Conservation (phyloP, 2,113 vertebrate species). For the Cynopterus brachyotis region DNA sequence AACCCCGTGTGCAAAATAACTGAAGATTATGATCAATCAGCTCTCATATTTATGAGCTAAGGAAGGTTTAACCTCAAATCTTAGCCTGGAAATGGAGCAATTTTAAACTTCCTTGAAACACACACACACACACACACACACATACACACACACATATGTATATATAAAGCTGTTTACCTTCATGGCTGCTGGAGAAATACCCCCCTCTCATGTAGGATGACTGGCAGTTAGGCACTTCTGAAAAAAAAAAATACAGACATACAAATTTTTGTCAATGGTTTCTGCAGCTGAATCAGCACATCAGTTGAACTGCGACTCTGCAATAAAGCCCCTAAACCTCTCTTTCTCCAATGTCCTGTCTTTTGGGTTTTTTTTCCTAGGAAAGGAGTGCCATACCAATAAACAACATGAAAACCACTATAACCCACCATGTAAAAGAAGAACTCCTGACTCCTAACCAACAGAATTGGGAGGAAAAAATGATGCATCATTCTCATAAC, state of each 20-base stretch:
- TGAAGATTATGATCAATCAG: not conserved
- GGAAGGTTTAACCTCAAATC: not conserved
- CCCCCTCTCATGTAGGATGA: slow-evolving; percentile 91
- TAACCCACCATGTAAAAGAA: not conserved
- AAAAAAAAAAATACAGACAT: slow-evolving; percentile 60
- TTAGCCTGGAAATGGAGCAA: not conserved
- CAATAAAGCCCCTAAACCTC: not conserved
- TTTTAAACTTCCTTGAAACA: not conserved
- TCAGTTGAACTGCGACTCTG: not conserved
- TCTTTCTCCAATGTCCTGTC: not conserved
- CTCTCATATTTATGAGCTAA: not conserved
- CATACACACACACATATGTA: too few species aligned
- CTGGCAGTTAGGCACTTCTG: slow-evolving; percentile 99
- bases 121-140: not conserved
- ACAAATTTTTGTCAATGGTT: not conserved
- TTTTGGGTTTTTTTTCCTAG: not conserved
- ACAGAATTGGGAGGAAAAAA: not conserved
- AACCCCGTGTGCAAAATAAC: not conserved
- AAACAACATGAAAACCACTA: not conserved
- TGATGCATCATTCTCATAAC: not conserved
- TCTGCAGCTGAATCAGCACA: not conserved
- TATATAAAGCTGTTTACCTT: slow-evolving; percentile 85
- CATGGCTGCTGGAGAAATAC: slow-evolving; percentile 92
- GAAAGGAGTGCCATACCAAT: not conserved
- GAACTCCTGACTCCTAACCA: not conserved